Evolutionary conservation across 2,797 vertebrate genomes (phyloP).

Genomic region (Lagothrix lagotricha): DNA sequence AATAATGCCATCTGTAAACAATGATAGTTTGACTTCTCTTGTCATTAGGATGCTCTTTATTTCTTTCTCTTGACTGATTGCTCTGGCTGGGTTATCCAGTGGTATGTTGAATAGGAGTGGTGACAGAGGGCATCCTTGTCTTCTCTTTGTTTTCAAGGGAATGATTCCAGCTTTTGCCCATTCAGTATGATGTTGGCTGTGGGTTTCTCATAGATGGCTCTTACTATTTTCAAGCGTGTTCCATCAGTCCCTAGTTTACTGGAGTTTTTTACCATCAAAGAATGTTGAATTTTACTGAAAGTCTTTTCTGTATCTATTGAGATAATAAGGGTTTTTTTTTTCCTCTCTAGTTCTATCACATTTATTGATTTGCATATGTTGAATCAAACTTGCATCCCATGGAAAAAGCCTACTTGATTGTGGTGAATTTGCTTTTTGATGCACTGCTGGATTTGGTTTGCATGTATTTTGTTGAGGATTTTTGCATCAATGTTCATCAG

Average conservation of each 20-base stretch:
- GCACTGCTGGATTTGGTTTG: background rate
- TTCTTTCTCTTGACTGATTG: background rate
- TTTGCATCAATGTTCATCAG: background rate
- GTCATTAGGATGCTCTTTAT: background rate
- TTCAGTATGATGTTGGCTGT: background rate
- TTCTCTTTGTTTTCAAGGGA: background rate
- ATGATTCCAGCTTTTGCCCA: background rate
- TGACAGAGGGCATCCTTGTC: background rate
- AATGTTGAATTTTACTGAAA: background rate
- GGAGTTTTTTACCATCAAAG: background rate
- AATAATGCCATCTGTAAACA: background rate
- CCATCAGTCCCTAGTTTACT: background rate
- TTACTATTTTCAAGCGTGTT: background rate
- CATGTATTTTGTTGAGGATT: background rate
- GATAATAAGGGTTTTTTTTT: background rate
- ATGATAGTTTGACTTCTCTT: background rate
- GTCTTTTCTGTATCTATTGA: background rate
- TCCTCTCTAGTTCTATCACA: background rate
- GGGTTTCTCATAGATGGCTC: background rate
- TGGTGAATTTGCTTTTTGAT: background rate
- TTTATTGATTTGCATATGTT: background rate
- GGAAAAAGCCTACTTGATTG: background rate
- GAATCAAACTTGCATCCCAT: background rate
- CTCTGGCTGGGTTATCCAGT: background rate
- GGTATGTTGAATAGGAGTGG: background rate